Base-by-base conservation (phyloP, 2,888 invertebrate species). In the Drosophila prostipennis region DNA sequence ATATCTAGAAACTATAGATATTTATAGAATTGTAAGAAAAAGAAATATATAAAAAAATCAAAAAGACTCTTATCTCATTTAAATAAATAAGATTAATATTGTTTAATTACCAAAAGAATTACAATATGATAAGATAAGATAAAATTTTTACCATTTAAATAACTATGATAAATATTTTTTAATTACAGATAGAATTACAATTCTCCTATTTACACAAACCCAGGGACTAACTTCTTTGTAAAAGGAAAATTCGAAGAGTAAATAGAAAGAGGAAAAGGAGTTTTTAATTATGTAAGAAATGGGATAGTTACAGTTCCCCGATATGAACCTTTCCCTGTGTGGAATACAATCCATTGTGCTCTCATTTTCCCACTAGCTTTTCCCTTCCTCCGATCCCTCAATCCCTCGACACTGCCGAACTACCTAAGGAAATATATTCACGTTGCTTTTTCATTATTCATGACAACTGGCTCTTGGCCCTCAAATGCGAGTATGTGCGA, bases 361-460 rank as follows among this genome's bases (percentile, higher is more conserved):
- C 59, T 61, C 43, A 39, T 34, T 40, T 48, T 19, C 32, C 59
- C 43, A 40, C 26, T 16, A 39, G 1, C 16, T 11, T 34, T 23
- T 16, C 65, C 49, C 19, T 32, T 39, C 36, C 40, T 16, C 14
- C 26, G 37, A 52, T 54, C 40, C 39, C 14, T 34, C n/a, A n/a
- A 36, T 26, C 34, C 37, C 52, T 13, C 10, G 37, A 45, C 40
- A 49, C 48, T 37, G 43, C 14, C 29, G 23, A 43, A 56, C 45
- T 19, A 67, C 45, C 60, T 46, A 73, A 72, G 70, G 74, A 87
- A 87, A 87, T 82, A 77, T 80, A 87, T 84, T 80, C 85, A 86
- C 84, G 79, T 83, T 75, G 74, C 86, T 71, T 83, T 87, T 85
- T 87, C 84, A 85, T 85, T 85, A 85, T 85, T 85, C 84, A 85